A percentile compares a stretch with the other conserved stretches of the same genome.
These are phyloP conservation scores for Microcebus jonahi DNA, from an alignment of 2,113 vertebrate species.

Conservation along the genomic window DNA sequence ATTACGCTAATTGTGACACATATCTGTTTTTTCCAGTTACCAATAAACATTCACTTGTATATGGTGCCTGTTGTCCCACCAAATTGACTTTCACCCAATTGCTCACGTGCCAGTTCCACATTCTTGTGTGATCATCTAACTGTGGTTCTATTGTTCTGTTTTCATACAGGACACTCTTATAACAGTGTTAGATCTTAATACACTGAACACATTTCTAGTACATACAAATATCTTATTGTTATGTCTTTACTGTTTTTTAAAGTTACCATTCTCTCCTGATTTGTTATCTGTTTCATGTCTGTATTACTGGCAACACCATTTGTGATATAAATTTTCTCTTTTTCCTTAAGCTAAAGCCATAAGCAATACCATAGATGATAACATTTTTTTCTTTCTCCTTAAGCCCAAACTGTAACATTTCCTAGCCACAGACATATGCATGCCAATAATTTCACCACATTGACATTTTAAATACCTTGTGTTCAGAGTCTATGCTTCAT, in stretches of 20 bases:
- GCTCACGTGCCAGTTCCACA: too few relatives aligned
- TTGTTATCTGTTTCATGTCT: conserved; percentile 34
- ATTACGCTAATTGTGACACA: neutral
- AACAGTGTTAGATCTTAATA: neutral
- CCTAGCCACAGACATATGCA: neutral
- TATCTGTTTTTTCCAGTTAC: neutral
- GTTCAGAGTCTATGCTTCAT: neutral
- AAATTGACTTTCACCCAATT: neutral
- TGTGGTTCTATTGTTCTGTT: neutral
- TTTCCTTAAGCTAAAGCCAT: neutral
- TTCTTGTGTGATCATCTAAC: neutral
- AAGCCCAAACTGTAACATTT: neutral
- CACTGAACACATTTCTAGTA: neutral
- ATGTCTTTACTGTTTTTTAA: neutral
- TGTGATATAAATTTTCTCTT: conserved; percentile 36
- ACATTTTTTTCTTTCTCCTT: neutral
- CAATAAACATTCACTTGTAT: neutral
- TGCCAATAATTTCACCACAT: neutral
- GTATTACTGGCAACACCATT: neutral
- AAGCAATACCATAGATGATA: neutral
- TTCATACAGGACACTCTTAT: neutral
- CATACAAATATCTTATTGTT: neutral
- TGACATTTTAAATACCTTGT: neutral
- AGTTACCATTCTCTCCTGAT: neutral
- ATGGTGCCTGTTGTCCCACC: neutral